phyloP scores from a whole-genome alignment of 1,140 invertebrate genomes.

The Venturia canescens region DNA sequence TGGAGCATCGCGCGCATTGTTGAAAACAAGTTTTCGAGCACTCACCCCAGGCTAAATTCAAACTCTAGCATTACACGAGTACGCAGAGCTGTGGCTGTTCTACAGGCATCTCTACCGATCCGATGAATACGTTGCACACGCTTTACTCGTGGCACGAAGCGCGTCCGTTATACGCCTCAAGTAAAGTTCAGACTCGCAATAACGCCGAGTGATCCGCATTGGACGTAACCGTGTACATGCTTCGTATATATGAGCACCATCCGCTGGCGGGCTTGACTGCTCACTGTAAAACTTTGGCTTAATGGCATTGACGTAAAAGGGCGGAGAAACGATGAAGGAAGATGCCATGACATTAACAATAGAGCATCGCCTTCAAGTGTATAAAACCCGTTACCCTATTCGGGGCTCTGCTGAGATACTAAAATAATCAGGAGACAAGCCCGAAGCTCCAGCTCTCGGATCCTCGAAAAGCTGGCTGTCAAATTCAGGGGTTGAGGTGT shows the following conservation, averaged over 20 bases:
- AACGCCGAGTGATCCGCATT: constrained; percentile 29
- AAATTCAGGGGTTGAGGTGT: too few species aligned
- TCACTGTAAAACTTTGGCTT: constrained; percentile 10
- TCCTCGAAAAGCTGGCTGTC: neutral
- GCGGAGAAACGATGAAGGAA: neutral
- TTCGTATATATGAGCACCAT: neutral
- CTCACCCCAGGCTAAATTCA: constrained; percentile 32
- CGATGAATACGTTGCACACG: constrained; percentile 29
- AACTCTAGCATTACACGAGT: constrained; percentile 30
- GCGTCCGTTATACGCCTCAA: constrained; percentile 32
- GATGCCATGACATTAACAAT: constrained; percentile 31
- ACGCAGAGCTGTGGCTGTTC: neutral
- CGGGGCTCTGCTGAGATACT: neutral
- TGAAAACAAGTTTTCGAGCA: constrained; percentile 38
- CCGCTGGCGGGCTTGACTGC: constrained; percentile 15
- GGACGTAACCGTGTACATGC: constrained; percentile 14
- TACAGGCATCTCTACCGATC: neutral
- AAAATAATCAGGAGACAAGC: constrained; percentile 28
- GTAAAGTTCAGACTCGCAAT: constrained; percentile 35
- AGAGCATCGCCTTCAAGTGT: neutral
- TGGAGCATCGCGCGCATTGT: constrained; percentile 32
- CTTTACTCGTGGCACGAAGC: neutral
- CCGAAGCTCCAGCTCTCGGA: neutral
- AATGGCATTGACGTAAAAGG: constrained; percentile 23
- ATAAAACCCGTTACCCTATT: constrained; percentile 8